Evolutionary conservation across 2,888 invertebrate species (phyloP).

Genomic region (Ametastegia equiseti): DNA sequence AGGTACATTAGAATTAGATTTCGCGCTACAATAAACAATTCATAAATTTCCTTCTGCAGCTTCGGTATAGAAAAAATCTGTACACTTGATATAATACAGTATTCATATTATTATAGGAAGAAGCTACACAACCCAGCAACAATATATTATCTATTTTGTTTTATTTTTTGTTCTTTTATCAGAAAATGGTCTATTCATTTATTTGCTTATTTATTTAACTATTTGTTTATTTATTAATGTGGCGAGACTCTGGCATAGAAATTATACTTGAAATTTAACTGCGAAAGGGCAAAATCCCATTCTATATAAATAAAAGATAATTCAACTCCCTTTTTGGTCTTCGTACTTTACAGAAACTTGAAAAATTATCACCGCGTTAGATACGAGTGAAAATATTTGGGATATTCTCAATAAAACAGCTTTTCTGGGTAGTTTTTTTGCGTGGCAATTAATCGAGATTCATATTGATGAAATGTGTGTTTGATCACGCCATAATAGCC

Average conservation of each 20-base stretch:
- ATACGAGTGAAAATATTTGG: not conserved
- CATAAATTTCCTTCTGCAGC: not conserved
- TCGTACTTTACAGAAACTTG: not conserved
- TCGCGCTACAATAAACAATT: conserved; percentile 5
- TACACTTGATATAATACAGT: not conserved
- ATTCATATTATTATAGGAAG: too few species aligned
- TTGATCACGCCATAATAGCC: too few species aligned
- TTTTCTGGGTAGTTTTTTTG: too few species aligned
- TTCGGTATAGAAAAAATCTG: conserved; percentile 15
- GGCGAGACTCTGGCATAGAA: not conserved
- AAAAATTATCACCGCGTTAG: not conserved
- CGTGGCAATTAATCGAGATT: too few species aligned
- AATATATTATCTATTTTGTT: not conserved
- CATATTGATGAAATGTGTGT: too few species aligned
- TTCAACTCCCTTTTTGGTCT: not conserved
- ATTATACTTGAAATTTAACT: not conserved
- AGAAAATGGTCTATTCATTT: too few species aligned
- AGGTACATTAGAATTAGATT: too few species aligned
- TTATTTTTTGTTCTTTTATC: too few species aligned
- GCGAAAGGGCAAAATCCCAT: too few species aligned
- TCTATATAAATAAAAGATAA: not conserved
- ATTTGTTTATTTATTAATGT: not conserved
- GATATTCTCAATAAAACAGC: not conserved
- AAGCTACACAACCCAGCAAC: not conserved
- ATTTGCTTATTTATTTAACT: not conserved